Percentiles rank a stretch among this genome's conserved stretches.
Conservation (phyloP, 2,888 invertebrate genomes). For the Oligia strigilis region DNA sequence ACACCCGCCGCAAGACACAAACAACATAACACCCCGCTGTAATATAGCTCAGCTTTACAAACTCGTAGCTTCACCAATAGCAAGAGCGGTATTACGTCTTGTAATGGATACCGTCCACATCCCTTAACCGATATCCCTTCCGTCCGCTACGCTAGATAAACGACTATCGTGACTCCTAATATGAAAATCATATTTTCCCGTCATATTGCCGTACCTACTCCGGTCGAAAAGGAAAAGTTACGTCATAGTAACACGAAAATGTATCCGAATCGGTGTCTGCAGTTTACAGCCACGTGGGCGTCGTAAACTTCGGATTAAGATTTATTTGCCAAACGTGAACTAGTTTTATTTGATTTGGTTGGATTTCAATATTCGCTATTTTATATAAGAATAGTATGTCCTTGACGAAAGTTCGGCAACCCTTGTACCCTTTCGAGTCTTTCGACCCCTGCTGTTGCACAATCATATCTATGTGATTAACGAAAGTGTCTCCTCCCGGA, state of each 20-base stretch:
- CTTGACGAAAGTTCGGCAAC: slow-evolving; percentile 17
- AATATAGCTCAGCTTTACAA: slow-evolving; percentile 24
- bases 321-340: slow-evolving; percentile 41
- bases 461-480: slow-evolving; percentile 2
- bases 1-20: slow-evolving; percentile 13
- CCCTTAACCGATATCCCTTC: slow-evolving; percentile 42
- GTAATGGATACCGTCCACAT: slow-evolving; percentile 45
- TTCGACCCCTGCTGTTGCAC: slow-evolving; percentile 1
- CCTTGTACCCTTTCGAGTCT: not conserved
- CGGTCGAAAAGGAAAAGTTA: slow-evolving; percentile 34
- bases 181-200: slow-evolving; percentile 55
- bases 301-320: slow-evolving; percentile 41
- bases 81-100: slow-evolving; percentile 40
- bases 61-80: slow-evolving; percentile 17
- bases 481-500: slow-evolving; percentile 11
- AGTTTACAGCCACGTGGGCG: slow-evolving; percentile 25
- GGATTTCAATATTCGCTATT: slow-evolving; percentile 23
- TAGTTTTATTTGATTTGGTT: slow-evolving; percentile 35
- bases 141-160: slow-evolving; percentile 52
- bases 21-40: not conserved
- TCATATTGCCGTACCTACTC: slow-evolving; percentile 13
- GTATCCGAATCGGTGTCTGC: slow-evolving; percentile 25
- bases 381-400: slow-evolving; percentile 1
- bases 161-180: slow-evolving; percentile 47
- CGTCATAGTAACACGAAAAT: slow-evolving; percentile 40